A percentile compares a stretch with the other conserved stretches of the same genome.
Conservation (phyloP, 2,113 vertebrate genomes). For the Rafetus swinhoei region DNA sequence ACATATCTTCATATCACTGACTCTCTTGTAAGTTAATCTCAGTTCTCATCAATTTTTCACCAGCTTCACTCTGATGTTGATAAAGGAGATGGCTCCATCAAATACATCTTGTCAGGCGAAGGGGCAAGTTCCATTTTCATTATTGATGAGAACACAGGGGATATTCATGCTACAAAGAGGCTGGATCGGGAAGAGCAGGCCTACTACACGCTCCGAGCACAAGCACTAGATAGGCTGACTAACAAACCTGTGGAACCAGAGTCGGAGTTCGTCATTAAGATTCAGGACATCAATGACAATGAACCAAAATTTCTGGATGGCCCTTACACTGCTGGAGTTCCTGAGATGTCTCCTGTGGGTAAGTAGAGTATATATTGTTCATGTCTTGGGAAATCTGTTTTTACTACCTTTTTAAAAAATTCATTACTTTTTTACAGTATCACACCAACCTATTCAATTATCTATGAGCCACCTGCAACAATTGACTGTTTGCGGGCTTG, state of each 20-base stretch:
- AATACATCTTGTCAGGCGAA: constrained; percentile 95
- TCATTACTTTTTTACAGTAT: constrained; percentile 47
- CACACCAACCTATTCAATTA: constrained; percentile 47
- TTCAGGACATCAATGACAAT: constrained; percentile 98
- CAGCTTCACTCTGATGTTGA: constrained; percentile 99
- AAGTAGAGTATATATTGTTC: constrained; percentile 62
- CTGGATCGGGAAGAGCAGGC: constrained; percentile 95
- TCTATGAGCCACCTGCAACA: constrained; percentile 67
- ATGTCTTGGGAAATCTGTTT: constrained; percentile 21
- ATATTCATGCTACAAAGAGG: constrained; percentile 96
- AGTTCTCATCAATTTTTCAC: constrained; percentile 80
- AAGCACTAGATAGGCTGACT: constrained; percentile 91
- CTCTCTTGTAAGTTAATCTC: constrained; percentile 80
- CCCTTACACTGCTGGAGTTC: constrained; percentile 91
- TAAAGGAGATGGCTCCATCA: constrained; percentile 94
- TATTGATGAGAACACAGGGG: constrained; percentile 97
- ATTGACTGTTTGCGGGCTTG: constrained; percentile 35
- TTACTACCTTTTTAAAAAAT: constrained; percentile 33
- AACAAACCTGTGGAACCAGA: constrained; percentile 91
- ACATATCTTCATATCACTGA: constrained; percentile 66
- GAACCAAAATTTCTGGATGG: constrained; percentile 96
- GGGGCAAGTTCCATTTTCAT: constrained; percentile 97
- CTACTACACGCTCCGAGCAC: constrained; percentile 93
- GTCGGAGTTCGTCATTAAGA: constrained; percentile 96
- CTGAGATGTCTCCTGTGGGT: constrained; percentile 98